Percentiles rank a stretch among this genome's conserved stretches.
Evolutionary conservation across 2,888 invertebrate genomes (phyloP).

Genomic region (Helicoverpa assulta): DNA sequence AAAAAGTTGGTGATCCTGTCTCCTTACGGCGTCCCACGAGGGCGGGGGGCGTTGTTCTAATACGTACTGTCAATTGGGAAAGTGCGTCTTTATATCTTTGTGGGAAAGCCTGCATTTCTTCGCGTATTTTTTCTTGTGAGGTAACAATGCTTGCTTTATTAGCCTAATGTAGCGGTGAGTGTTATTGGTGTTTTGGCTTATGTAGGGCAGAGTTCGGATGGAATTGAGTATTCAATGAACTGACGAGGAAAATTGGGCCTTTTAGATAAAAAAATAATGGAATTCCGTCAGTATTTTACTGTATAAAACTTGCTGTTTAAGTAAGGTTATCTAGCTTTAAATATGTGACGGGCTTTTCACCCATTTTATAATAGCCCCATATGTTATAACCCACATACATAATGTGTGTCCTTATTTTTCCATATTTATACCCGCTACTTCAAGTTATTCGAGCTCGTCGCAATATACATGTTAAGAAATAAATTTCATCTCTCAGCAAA

Average conservation of each 20-base stretch:
- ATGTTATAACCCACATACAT: constrained; percentile 21
- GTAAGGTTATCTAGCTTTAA: background rate
- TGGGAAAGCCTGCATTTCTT: constrained; percentile 30
- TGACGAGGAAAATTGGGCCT: no score
- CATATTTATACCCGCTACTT: constrained; percentile 44
- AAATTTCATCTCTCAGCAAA: constrained; percentile 62
- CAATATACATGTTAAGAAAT: constrained; percentile 58
- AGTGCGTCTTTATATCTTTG: constrained; percentile 64
- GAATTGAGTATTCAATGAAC: background rate
- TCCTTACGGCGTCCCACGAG: constrained; percentile 67
- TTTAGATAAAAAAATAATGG: background rate
- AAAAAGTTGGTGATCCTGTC: constrained; percentile 87
- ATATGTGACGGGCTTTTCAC: constrained; percentile 17
- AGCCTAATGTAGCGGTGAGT: constrained; percentile 20
- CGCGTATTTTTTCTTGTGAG: constrained; percentile 7
- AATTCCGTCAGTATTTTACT: background rate
- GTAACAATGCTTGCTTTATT: constrained; percentile 17
- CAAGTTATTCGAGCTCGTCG: constrained; percentile 47
- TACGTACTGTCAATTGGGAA: constrained; percentile 69
- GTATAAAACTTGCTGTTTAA: background rate
- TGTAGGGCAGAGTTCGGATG: background rate
- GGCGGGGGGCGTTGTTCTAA: constrained; percentile 62
- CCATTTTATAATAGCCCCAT: constrained; percentile 23
- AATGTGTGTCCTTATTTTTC: constrained; percentile 29
- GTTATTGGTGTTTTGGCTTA: background rate